These are phyloP conservation scores for Epizoanthus scotinus DNA, from an alignment of 92 coral and sea anemone species.

Conservation along the genomic window DNA sequence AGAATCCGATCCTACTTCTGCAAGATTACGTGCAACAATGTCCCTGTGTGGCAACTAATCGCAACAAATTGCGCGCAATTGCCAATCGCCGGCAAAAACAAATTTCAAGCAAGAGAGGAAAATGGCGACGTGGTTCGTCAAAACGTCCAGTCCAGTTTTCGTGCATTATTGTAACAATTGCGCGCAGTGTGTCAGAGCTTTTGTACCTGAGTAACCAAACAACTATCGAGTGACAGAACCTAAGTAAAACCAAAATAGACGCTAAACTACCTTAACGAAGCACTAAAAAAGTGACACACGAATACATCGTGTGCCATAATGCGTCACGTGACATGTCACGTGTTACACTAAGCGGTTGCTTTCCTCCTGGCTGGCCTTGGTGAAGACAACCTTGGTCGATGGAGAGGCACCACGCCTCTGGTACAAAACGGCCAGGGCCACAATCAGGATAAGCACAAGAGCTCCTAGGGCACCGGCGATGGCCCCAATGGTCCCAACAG, in stretches of 20 bases:
- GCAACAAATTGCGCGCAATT: too few species aligned
- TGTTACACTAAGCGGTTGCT: slow-evolving; percentile 65
- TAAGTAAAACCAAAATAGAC: too few species aligned
- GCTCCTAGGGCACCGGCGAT: slow-evolving; percentile 82
- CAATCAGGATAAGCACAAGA: slow-evolving; percentile 63
- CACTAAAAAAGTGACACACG: background rate
- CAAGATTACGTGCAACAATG: too few species aligned
- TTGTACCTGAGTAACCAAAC: background rate
- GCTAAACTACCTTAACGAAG: background rate
- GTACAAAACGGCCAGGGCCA: slow-evolving; percentile 64
- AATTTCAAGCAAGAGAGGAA: too few species aligned
- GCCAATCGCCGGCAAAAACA: too few species aligned
- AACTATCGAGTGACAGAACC: background rate
- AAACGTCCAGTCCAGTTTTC: too few species aligned
- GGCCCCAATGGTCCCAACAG: slow-evolving; percentile 63
- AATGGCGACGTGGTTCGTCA: too few species aligned
- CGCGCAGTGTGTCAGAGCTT: too few species aligned
- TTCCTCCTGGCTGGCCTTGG: slow-evolving; percentile 58
- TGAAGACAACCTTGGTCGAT: slow-evolving; percentile 57
- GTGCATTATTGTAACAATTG: too few species aligned
- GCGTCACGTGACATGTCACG: background rate
- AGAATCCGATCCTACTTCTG: too few species aligned
- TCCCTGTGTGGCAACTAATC: too few species aligned
- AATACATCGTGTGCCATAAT: background rate
- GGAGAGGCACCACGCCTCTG: slow-evolving; percentile 52